Base-by-base conservation (phyloP, 2,888 invertebrate genomes). In the Tenodera sinensis region DNA sequence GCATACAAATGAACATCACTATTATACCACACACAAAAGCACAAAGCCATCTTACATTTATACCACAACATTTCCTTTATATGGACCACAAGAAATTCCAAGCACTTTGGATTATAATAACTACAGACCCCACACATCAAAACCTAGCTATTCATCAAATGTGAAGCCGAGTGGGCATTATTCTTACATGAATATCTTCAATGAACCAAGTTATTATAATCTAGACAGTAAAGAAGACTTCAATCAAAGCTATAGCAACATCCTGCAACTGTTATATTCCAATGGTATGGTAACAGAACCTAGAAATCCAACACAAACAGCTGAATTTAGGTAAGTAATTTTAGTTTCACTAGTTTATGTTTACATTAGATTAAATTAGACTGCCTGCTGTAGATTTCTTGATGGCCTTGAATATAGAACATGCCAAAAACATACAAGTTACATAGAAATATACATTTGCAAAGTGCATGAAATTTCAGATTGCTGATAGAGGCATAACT, bases 171-270 rank as follows among this genome's bases (percentile, higher is more conserved):
- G 2, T 28, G 30, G 83, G 9, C 34, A 85, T n/a, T 89, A 83
- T 34, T 83, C 82, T 54, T 86, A 83, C 81, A 89, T 89, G 25
- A 83, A 83, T 30, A n/a, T 83, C 12, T 89, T 86, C 87, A 89
- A 89, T 86, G 89, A 89, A 71, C 89, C 89, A 12, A 83, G 28
- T 30, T 89, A 89, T 30, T 88, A 88, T 42, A 84, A 87, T 71
- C 15, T 82, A 25, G 86, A 83, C 20, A 71, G 20, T 3, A 71
- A 71, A 71, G 54, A 71, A 20, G 42, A 42, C 42, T 71, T 25
- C 54, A 71, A 71, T 25, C 25, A 71, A 20, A 71, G 54, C 25
- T 71, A 71, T 25, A 71, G 0, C 25, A 71, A 20, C 54, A 20
- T 71, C 54, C 14, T 25, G 15, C 54, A 71, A 25, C 20, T 71